Evolutionary conservation across 2,113 vertebrate genomes (phyloP).

Genomic region (Percopsis transmontana): DNA sequence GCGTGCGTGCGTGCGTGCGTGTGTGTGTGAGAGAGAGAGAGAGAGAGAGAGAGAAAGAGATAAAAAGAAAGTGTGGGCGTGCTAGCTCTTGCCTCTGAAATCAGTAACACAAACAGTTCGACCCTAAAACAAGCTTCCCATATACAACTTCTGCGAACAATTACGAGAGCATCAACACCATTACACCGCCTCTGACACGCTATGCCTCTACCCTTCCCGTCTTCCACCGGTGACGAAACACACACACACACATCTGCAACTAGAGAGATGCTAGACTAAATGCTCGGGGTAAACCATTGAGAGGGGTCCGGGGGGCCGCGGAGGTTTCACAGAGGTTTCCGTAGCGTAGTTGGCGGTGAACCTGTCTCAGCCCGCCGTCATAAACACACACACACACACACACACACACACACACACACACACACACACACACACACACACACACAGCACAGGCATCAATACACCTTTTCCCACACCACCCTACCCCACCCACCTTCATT

Average conservation of each 20-base stretch:
- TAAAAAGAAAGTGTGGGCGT: neutral
- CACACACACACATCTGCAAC: constrained; percentile 45
- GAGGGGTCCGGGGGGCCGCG: constrained; percentile 34
- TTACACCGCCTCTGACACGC: constrained; percentile 55
- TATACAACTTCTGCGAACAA: constrained; percentile 65
- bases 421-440: constrained; percentile 35
- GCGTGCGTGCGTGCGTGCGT: constrained; percentile 42
- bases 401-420: constrained; percentile 69
- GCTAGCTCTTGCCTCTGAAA: constrained; percentile 46
- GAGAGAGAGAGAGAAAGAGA: neutral
- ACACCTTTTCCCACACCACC: constrained; percentile 16
- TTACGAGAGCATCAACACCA: constrained; percentile 58
- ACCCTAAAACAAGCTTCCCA: constrained; percentile 63
- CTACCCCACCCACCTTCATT: constrained; percentile 26
- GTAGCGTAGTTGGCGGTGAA: constrained; percentile 45
- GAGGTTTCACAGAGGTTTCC: constrained; percentile 56
- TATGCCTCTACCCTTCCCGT: constrained; percentile 39
- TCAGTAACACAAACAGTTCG: constrained; percentile 68
- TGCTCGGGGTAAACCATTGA: neutral
- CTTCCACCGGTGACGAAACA: constrained; percentile 45
- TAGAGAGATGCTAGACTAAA: neutral
- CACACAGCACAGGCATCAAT: constrained; percentile 65
- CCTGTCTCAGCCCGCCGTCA: constrained; percentile 74
- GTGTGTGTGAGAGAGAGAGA: constrained; percentile 8
- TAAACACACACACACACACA: constrained; percentile 66